These are phyloP conservation scores for Hipposideros larvatus DNA, from an alignment of 2,797 vertebrate genomes.

Conservation along the genomic window DNA sequence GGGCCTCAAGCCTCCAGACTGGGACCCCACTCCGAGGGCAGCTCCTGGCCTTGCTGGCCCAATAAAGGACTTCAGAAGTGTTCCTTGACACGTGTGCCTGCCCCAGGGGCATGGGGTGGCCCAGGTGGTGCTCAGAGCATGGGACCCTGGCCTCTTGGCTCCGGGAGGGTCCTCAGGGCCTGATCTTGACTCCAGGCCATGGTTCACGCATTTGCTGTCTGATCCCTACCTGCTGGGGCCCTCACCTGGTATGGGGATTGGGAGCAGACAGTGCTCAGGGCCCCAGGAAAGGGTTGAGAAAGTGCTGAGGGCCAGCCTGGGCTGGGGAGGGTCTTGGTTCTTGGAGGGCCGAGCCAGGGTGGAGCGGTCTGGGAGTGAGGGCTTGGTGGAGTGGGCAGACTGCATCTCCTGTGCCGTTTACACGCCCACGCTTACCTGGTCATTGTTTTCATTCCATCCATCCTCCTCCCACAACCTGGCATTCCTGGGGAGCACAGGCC, in stretches of 20 bases:
- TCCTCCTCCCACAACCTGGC: not conserved
- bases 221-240: not conserved
- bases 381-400: not conserved
- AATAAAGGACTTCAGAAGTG: slow-evolving; percentile 78
- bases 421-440: not conserved
- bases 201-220: not conserved
- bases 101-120: not conserved
- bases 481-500: not conserved
- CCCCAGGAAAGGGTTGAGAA: not conserved
- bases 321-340: not conserved
- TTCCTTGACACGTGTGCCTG: not conserved
- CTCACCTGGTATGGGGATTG: not conserved
- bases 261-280: not conserved
- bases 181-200: not conserved
- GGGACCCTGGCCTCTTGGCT: not conserved
- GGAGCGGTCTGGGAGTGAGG: not conserved
- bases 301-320: not conserved
- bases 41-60: slow-evolving; percentile 41
- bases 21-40: slow-evolving; percentile 30
- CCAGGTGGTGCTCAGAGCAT: not conserved
- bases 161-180: not conserved
- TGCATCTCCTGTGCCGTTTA: not conserved
- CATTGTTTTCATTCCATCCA: not conserved
- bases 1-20: not conserved
- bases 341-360: not conserved